Evolutionary conservation across 92 coral and sea anemone species (phyloP), one percentile per base, ranked within the genome.

Genomic region (Metridium senile): DNA sequence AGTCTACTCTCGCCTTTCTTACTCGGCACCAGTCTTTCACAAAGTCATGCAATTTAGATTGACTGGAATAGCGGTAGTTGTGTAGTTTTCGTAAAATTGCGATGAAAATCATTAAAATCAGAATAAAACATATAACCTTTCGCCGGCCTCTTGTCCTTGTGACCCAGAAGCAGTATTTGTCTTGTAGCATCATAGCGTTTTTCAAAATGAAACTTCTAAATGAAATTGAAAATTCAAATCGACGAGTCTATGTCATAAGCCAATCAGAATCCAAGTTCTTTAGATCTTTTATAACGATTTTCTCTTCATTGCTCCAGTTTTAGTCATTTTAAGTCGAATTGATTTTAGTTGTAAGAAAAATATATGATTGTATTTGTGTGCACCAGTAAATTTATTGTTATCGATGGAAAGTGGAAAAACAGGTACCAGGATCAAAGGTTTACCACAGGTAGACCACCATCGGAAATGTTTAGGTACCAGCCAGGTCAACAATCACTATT

Each of bases 11-110:
- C 35, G 79, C 80, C 58, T 47, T 70, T 79, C 93, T 86, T 52
- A 91, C 43, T 28, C 93, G 93, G 52, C 96, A 91, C 98, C 98
- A 93, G 79, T 91, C 81, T 62, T 76, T 86, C 80, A 75, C 72
- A 58, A 93, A 91, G 68, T 83, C 88, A n/a, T 71, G 70, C 33
- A 87, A 26, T 33, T 52, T 80, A 13, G 27, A 25, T 20, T 69
- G 25, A 28, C 74, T 22, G 13, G 51, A 30, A 13, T 8, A 33
- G 21, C 47, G 29, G 29, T 56, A 70, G 9, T 34, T 2, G 17
- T 32, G 71, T 1, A 79, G 32, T 79, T 33, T 79, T 49, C 66
- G 46, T 20, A 79, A 28, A 22, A 79, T 33, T 34, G 66, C 69
- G 20, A 35, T 31, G 13, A 54, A 13, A 1, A 58, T 0, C 11